Evolutionary conservation across 2,888 invertebrate genomes (phyloP).

Genomic region (Entomobrya multifasciata): DNA sequence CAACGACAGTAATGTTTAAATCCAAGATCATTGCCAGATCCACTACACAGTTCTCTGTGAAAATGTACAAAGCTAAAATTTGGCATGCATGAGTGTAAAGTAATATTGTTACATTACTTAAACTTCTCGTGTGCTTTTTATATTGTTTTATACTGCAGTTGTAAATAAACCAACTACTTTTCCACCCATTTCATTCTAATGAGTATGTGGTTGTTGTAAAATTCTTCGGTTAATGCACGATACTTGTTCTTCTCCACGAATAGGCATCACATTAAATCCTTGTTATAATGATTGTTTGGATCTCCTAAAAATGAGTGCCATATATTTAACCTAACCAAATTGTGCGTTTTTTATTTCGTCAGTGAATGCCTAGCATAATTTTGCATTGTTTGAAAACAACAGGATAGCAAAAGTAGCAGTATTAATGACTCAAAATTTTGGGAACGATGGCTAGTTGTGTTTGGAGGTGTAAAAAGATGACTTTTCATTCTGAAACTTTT

Average conservation of each 20-base stretch:
- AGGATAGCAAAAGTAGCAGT: too few species aligned
- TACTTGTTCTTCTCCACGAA: not conserved
- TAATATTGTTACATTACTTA: not conserved
- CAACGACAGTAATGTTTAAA: conserved; percentile 67
- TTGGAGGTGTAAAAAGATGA: too few species aligned
- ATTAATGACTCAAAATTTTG: too few species aligned
- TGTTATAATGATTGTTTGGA: not conserved
- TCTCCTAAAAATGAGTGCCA: too few species aligned
- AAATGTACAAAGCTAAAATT: conserved; percentile 6
- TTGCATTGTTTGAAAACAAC: too few species aligned
- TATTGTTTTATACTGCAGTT: conserved; percentile 18
- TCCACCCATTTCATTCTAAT: conserved; percentile 70
- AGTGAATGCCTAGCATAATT: too few species aligned
- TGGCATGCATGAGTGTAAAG: not conserved
- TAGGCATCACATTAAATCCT: conserved; percentile 49
- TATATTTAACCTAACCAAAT: too few species aligned
- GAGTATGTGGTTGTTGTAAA: conserved; percentile 55
- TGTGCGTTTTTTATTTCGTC: too few species aligned
- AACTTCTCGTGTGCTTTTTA: conserved; percentile 31
- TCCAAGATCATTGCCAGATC: conserved; percentile 68
- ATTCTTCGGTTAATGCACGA: conserved; percentile 7
- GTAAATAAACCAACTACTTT: conserved; percentile 60
- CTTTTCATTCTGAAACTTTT: too few species aligned
- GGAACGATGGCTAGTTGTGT: too few species aligned
- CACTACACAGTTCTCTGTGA: conserved; percentile 33